Conservation (phyloP, 2,113 vertebrate genomes). For the Lanius collurio region DNA sequence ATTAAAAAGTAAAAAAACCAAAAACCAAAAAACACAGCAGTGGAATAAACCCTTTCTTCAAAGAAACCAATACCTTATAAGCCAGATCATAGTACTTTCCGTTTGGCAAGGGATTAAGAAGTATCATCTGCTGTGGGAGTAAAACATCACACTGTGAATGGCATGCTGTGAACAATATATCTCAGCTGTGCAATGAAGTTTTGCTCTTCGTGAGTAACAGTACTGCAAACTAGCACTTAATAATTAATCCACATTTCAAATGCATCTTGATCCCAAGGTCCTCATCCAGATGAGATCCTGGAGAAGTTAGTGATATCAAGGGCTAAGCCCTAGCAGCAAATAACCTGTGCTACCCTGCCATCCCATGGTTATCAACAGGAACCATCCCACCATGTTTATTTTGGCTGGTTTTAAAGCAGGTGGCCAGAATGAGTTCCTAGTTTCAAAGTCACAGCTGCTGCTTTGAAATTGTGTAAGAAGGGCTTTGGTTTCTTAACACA, state of each 20-base stretch:
- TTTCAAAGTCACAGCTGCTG: constrained; percentile 67
- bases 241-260: background rate
- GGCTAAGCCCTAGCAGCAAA: background rate
- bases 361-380: constrained; percentile 14
- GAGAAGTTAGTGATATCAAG: background rate
- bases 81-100: background rate
- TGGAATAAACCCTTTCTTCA: background rate
- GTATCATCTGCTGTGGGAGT: background rate
- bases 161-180: background rate
- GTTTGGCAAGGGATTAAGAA: background rate
- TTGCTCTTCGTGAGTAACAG: background rate
- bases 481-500: constrained; percentile 63
- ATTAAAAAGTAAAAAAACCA: background rate
- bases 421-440: constrained; percentile 56
- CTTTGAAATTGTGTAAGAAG: constrained; percentile 70
- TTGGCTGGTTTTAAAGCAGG: constrained; percentile 59
- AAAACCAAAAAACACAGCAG: background rate
- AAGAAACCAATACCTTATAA: background rate
- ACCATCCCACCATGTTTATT: constrained; percentile 24
- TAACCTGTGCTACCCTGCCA: constrained; percentile 29
- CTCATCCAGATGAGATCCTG: background rate
- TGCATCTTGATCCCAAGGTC: background rate
- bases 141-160: background rate
- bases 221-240: background rate
- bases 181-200: background rate